Evolutionary conservation across 2,888 invertebrate genomes (phyloP), one percentile per base, ranked within the genome.

Genomic region (Thereva unica): DNA sequence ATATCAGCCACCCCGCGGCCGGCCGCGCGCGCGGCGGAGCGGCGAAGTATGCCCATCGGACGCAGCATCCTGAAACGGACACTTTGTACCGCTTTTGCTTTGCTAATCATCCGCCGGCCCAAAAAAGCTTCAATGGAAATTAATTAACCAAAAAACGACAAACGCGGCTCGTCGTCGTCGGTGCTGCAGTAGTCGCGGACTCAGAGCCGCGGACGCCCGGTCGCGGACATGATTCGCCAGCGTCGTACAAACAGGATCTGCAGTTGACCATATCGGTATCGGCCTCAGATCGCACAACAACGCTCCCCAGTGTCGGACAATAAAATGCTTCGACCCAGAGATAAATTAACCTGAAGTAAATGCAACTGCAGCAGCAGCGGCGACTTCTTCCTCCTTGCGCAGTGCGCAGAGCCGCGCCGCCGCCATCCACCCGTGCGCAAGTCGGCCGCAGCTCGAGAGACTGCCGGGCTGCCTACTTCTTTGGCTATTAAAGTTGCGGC

Each of bases 121-220:
- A 38, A 64, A 64, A 64, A 64, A 64, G 45, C 54, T 54, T 44
- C 34, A 23, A 64, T 54, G 23, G 64, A 64, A 64, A 64, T 64
- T 64, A 64, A 64, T 64, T 64, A 64, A 55, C 64, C 55, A 64
- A 64, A 61, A 64, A 64, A 64, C 64, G 40, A 64, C 54, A n/a
- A 49, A 40, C 37, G 12, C n/a, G 34, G 52, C 50, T 63, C 41
- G 50, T 40, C 41, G 63, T 34, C n/a, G 35, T 45, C 10, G 10
- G 41, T 40, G 42, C 5, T 47, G 23, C 6, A 54, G 9, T 50
- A 23, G 49, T 52, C 50, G n/a, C 8, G 10, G 7, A 54, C 9
- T 8, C 41, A 41, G 2, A 23, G 23, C 23, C 23, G 23, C 23
- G 23, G 23, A 23, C 23, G 23, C 23, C 23, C 23, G 23, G 23